A percentile compares a stretch with the other conserved stretches of the same genome.
These are phyloP conservation scores for Camponotus floridanus DNA, from an alignment of 1,140 invertebrate species.

Conservation along the genomic window DNA sequence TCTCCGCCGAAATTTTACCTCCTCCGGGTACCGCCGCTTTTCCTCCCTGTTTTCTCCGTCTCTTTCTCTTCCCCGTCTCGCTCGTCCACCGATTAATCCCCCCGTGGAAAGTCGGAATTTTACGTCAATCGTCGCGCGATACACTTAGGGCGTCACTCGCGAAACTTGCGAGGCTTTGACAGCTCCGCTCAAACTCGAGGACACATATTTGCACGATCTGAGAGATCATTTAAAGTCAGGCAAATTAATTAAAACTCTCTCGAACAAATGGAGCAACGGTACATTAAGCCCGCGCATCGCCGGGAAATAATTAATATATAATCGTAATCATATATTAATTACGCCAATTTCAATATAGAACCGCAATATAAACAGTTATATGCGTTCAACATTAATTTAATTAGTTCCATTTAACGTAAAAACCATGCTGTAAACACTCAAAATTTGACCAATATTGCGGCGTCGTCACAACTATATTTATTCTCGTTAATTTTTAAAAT, in stretches of 20 bases:
- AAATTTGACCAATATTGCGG: conserved; percentile 26
- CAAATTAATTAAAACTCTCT: conserved; percentile 50
- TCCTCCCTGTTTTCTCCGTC: too few relatives aligned
- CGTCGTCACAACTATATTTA: conserved; percentile 33
- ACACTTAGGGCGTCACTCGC: not conserved
- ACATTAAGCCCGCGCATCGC: not conserved
- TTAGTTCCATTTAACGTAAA: not conserved
- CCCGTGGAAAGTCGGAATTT: conserved; percentile 33
- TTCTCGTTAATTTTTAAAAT: not conserved
- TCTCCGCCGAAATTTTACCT: conserved; percentile 64
- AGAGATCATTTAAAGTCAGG: conserved; percentile 29
- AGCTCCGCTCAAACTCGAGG: not conserved
- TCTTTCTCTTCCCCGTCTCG: not conserved
- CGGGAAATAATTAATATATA: not conserved
- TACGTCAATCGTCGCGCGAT: conserved; percentile 25
- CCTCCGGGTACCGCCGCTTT: not conserved
- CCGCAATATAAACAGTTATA: not conserved
- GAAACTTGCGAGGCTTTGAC: conserved; percentile 38
- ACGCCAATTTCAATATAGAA: conserved; percentile 27
- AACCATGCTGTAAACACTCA: not conserved
- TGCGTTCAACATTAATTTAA: conserved; percentile 41
- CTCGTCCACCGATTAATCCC: not conserved
- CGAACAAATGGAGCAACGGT: not conserved
- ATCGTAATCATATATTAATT: conserved; percentile 35
- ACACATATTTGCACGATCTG: conserved; percentile 21